phyloP scores from a whole-genome alignment of 2,113 vertebrate species.

The Enhydra lutris region DNA sequence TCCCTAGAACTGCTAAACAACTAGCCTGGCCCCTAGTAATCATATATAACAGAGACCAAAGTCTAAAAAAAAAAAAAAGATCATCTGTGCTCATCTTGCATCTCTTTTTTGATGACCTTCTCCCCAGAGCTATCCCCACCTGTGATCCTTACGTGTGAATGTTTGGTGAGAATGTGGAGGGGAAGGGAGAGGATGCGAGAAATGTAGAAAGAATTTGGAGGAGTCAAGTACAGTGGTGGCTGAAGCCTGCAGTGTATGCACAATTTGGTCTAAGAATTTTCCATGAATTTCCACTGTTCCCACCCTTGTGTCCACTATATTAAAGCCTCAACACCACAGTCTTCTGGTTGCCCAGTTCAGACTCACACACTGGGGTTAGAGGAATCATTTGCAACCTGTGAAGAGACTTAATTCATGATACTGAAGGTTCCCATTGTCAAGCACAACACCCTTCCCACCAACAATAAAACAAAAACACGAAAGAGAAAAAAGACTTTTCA shows the following conservation, averaged over 20 bases:
- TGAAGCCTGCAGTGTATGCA: rapidly evolving
- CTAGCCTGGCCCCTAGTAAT: neutral
- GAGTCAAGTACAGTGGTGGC: neutral
- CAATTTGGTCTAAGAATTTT: neutral
- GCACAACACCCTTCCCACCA: neutral
- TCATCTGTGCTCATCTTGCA: neutral
- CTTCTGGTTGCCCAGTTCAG: neutral
- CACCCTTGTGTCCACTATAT: neutral
- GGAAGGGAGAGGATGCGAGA: neutral
- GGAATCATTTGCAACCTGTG: neutral
- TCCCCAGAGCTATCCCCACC: neutral
- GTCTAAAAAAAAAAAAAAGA: neutral
- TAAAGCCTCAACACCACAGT: neutral
- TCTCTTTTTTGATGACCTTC: neutral
- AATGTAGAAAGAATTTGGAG: neutral
- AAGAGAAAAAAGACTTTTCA: neutral
- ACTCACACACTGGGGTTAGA: neutral
- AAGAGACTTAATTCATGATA: slow-evolving; percentile 9
- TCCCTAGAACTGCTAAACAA: neutral
- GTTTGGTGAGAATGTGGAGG: neutral
- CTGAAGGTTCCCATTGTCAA: neutral
- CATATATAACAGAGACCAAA: neutral
- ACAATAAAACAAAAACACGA: slow-evolving; percentile 30
- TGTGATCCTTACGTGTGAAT: rapidly evolving
- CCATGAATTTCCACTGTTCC: neutral